Evolutionary conservation across 2,888 invertebrate species (phyloP), one percentile per base, ranked within the genome.

Genomic region (Alloplasta piceator): DNA sequence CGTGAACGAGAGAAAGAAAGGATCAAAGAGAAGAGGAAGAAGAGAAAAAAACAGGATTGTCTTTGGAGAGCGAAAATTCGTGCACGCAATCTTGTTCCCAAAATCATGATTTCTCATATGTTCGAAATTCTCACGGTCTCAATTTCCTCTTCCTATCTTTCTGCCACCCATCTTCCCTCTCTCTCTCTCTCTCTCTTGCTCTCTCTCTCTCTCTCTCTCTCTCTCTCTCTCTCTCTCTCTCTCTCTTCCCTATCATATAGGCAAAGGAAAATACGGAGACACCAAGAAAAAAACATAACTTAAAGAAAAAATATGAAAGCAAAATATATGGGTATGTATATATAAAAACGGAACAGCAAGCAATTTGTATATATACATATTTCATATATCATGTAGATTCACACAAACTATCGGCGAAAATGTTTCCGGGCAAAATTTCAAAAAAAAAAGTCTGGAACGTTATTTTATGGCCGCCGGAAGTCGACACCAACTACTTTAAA

Each of bases 361-460:
- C 77, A 77, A 73, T 81, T 73, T 77, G 73, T 81, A 79, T 80
- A 82, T 82, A 80, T 82, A 83, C 84, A 82, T 79, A 80, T 78
- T 76, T 78, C 82, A 82, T 84, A 79, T 78, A 82, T 77, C 77
- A 68, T 77, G 68, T n/a, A n/a, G 63, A 77, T 43, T 70, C 64
- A 78, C 55, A 80, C 73, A 70, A n/a, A n/a, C n/a, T n/a, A n/a
- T n/a, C n/a, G n/a, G n/a, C n/a, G n/a, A n/a, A n/a, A n/a, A n/a
- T n/a, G n/a, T n/a, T n/a, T n/a, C n/a, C n/a, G n/a, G n/a, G n/a
- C n/a, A n/a, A n/a, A n/a, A n/a, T n/a, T n/a, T n/a, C n/a, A n/a
- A n/a, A n/a, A n/a, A n/a, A n/a, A n/a, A n/a, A n/a, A n/a, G n/a
- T n/a, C n/a, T n/a, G n/a, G n/a, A n/a, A n/a, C n/a, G n/a, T n/a